These are phyloP conservation scores for Alaudala cheleensis DNA, from an alignment of 2,113 vertebrate genomes.

Conservation along the genomic window DNA sequence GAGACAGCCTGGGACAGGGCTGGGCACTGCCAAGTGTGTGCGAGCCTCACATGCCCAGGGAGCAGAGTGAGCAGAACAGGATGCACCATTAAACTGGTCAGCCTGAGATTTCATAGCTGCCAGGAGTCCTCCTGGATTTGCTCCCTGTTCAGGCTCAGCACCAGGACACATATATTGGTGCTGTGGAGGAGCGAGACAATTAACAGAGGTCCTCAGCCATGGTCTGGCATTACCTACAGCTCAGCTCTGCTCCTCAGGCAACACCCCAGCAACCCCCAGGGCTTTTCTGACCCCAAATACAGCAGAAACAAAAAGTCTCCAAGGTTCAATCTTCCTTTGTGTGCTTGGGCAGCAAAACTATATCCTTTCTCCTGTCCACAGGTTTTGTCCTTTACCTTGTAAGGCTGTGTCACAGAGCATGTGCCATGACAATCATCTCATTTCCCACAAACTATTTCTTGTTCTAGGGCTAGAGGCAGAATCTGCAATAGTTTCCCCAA, in stretches of 20 bases:
- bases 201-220: not conserved
- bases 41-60: rapidly evolving
- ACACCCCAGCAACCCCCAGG: not conserved
- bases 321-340: not conserved
- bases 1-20: not conserved
- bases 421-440: not conserved
- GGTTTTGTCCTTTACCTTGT: not conserved
- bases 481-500: not conserved
- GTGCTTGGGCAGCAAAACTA: not conserved
- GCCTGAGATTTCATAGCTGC: not conserved
- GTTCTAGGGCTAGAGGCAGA: not conserved
- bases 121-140: not conserved
- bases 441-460: not conserved
- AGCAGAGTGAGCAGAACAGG: not conserved
- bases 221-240: not conserved
- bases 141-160: not conserved
- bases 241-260: not conserved
- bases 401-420: not conserved
- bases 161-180: not conserved
- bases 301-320: not conserved
- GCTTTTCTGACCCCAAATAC: not conserved
- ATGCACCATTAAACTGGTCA: not conserved
- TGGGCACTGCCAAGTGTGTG: not conserved
- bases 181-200: not conserved
- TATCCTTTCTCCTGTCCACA: not conserved